phyloP scores from a whole-genome alignment of 2,113 vertebrate species.

The Aramus guarauna region DNA sequence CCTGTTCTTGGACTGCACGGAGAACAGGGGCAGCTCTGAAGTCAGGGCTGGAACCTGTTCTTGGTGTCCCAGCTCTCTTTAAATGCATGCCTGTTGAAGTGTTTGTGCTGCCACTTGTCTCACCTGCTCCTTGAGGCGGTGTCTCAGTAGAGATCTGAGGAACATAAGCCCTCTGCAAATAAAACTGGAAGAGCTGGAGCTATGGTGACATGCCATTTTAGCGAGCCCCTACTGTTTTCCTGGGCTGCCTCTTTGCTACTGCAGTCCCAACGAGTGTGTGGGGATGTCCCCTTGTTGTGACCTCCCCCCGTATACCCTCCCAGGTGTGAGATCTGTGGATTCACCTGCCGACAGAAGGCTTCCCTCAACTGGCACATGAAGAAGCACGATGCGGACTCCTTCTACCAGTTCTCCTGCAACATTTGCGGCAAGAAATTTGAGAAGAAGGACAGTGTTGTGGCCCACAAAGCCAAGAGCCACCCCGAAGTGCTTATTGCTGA shows the following conservation, averaged over 20 bases:
- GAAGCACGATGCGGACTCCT: constrained; percentile 95
- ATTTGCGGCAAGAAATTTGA: constrained; percentile 99
- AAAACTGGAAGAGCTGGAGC: not conserved
- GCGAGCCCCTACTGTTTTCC: not conserved
- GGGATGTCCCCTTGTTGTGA: not conserved
- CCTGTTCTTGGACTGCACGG: not conserved
- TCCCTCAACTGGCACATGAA: constrained; percentile 99
- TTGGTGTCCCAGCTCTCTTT: not conserved
- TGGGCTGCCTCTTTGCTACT: not conserved
- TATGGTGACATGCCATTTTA: not conserved
- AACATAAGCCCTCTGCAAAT: not conserved
- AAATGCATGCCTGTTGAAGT: fast-evolving
- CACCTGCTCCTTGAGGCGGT: not conserved
- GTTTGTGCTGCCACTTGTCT: not conserved
- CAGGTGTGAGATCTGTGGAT: constrained; percentile 98
- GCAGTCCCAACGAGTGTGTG: fast-evolving
- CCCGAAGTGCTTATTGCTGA: constrained; percentile 96
- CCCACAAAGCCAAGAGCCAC: constrained; percentile 97
- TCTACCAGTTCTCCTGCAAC: constrained; percentile 97
- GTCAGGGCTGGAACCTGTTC: not conserved
- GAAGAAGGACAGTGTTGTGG: constrained; percentile 98
- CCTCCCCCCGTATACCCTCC: not conserved
- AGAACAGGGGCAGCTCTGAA: not conserved
- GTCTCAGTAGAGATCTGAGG: not conserved
- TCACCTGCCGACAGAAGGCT: constrained; percentile 97